Base-by-base conservation (phyloP, 2,888 invertebrate genomes). In the Scaptomyza polygonia region DNA sequence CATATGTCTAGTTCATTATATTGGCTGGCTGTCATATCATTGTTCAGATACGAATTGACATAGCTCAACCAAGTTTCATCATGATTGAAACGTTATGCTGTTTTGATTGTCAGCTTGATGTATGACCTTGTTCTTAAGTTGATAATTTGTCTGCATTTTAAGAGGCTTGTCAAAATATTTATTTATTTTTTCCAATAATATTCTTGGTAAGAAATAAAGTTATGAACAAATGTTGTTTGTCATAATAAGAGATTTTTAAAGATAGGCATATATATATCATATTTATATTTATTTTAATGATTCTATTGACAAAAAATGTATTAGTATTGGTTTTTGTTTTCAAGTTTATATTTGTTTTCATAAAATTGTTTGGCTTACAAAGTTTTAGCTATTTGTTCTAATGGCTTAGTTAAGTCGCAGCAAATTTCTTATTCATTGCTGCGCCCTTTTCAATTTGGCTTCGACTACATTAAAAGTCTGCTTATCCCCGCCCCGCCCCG, bases 361-460 rank as follows among this genome's bases (percentile, higher is more conserved):
- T 9, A 30, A 7, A 16, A 16, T 45, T 12, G 11, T 30, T 45
- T 30, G 12, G 12, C 11, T 16, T 5, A 30, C 5, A 16, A 32
- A n/a, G 32, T 32, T 21, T 29, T 8, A 1, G 51, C 25, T 16
- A 29, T 2, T 25, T 39, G 16, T 18, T 48, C 2, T 25, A 0
- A 14, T 9, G 14, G 5, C 9, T 34, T 4, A 9, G 54, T 7
- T 11, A 9, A 3, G 6, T 9, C 27, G 18, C 2, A n/a, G 0
- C 30, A 32, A n/a, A 21, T 8, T 39, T 9, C 8, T 11, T 14
- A 21, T 30, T 16, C 57, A 18, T 11, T 3, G 32, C 25, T 40
- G 32, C 36, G 44, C 44, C 43, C 51, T 27, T n/a, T 63, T 62
- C 63, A 62, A 44, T 44, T 62, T 18, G 44, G 14, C 14, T 44